A percentile compares a stretch with the other conserved stretches of the same genome.
These are phyloP conservation scores for Corythoichthys haematopterus DNA, from an alignment of 2,113 vertebrate species.

Conservation along the genomic window DNA sequence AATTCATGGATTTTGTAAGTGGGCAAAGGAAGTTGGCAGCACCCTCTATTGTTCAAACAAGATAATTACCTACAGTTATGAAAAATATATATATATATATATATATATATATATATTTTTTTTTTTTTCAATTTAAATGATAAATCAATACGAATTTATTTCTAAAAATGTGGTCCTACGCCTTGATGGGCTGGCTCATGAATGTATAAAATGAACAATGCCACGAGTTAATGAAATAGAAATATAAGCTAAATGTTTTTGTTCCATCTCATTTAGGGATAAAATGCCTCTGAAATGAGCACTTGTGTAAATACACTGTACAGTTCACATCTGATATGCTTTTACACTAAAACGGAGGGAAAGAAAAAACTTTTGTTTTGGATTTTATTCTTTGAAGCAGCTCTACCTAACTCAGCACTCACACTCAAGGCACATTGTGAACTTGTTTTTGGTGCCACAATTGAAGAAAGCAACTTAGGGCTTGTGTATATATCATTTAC, in stretches of 20 bases:
- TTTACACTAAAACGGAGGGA: neutral
- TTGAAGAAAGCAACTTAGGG: constrained; percentile 1
- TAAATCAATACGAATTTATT: neutral
- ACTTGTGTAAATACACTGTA: constrained; percentile 3
- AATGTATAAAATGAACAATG: neutral
- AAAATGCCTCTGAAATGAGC: neutral
- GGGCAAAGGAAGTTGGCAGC: no score
- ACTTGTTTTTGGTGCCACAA: constrained; percentile 23
- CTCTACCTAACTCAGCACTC: neutral
- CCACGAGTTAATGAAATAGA: neutral
- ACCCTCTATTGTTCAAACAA: neutral
- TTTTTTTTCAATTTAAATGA: neutral
- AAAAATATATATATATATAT: no score
- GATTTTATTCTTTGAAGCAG: constrained; percentile 1
- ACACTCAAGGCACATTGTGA: neutral
- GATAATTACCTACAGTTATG: neutral
- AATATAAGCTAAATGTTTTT: neutral
- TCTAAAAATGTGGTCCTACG: neutral
- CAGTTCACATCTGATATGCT: neutral
- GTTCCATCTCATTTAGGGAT: neutral
- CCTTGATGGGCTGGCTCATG: no score
- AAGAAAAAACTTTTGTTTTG: neutral
- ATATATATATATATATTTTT: no score
- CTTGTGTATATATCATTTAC: constrained; percentile 8
- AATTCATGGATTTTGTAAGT: no score